Evolutionary conservation across 2,797 vertebrate genomes (phyloP), one percentile per base, ranked within the genome.

Genomic region (Pangasius larnaudii): DNA sequence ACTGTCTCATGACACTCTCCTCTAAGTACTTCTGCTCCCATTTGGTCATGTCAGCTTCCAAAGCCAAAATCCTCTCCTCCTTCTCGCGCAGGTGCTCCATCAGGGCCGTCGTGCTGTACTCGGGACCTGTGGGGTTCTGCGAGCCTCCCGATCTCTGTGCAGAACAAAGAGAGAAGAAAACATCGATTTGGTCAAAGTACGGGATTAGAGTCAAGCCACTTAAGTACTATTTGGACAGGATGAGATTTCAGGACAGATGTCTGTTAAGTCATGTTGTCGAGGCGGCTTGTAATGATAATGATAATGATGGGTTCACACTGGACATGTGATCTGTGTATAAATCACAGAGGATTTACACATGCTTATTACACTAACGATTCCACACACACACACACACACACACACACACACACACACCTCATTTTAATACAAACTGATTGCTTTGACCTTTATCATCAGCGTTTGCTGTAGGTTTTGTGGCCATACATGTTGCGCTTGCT

Each of bases 1-100:
- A 99, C 95, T 99, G 98, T 89, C 98, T 96, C 98, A 99, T 99
- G 91, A 99, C 98, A 0, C 98, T 99, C 94, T 99, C 98, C 93
- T 99, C 98, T 93, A 99, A 93, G 92, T 99, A 99, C 33, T 99
- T 99, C 94, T 99, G 98, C 75, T 99, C 98, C 98, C 98, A 99
- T 92, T 99, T 99, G 86, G 98, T 99, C 98, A 99, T 99, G 94
- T 99, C 98, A 0, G 98, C 98, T 94, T 99, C 98, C 93, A 99
- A 95, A 59, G 98, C 98, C 75, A 99, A 95, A 90, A 99, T 99
- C 24, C 98, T 94, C 90, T 99, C 98, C 49, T 99, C 98, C 92
- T 99, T 99, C 94, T 99, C 98, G 0, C 98, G 94, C 63, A 99
- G 96, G 42, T 98, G 97, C 78, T 99, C 98, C 98, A 99, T 99